Evolutionary conservation across 2,797 vertebrate species (phyloP).

Genomic region (Petrocephalus schoutedeni): DNA sequence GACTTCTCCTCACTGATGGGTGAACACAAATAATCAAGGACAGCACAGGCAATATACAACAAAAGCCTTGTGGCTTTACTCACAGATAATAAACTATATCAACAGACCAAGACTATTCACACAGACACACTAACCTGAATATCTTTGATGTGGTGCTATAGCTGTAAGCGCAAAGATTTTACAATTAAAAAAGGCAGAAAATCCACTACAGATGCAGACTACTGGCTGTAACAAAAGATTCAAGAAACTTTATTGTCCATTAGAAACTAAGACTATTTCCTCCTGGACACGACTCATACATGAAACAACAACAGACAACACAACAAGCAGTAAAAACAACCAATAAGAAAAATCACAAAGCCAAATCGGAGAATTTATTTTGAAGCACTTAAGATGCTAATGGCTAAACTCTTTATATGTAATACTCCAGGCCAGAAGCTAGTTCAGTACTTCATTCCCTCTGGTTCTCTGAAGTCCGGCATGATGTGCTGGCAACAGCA

Average conservation of each 20-base stretch:
- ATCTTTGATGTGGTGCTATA: slow-evolving; percentile 94
- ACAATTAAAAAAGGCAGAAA: neutral
- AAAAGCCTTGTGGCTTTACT: neutral
- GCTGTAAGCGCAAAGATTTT: slow-evolving; percentile 56
- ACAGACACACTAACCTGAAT: slow-evolving; percentile 74
- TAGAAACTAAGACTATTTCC: neutral
- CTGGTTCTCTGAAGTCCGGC: neutral
- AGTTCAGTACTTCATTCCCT: neutral
- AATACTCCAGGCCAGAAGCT: neutral
- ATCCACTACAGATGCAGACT: neutral
- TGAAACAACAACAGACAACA: neutral
- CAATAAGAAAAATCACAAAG: neutral
- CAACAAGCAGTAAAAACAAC: neutral
- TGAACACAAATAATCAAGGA: neutral
- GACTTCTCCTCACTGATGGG: slow-evolving; percentile 91
- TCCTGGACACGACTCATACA: neutral
- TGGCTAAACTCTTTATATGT: neutral
- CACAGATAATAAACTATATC: neutral
- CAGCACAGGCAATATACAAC: neutral
- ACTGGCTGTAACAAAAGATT: neutral
- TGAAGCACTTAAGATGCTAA: neutral
- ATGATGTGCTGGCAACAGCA: neutral
- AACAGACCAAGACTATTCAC: neutral
- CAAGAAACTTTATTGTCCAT: neutral
- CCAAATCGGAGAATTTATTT: neutral